A percentile compares a stretch with the other conserved stretches of the same genome.
These are phyloP conservation scores for Phyllotis vaccarum DNA, from an alignment of 2,797 vertebrate genomes.

Conservation along the genomic window DNA sequence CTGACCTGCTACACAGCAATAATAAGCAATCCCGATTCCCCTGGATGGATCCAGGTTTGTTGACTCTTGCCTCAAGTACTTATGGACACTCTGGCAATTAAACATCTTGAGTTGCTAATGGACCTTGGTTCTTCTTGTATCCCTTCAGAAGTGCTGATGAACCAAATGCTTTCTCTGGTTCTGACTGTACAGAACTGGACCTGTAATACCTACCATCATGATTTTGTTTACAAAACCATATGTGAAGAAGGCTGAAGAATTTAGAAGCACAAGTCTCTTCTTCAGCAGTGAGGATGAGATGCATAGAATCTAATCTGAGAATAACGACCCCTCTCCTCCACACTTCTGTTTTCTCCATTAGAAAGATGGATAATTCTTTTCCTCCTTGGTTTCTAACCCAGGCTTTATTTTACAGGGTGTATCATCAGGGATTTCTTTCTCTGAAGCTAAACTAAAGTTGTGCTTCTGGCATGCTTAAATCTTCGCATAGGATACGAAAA, in stretches of 20 bases:
- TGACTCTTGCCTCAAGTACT: neutral
- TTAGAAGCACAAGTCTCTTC: neutral
- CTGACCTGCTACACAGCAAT: neutral
- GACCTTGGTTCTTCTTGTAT: neutral
- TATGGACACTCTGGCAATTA: neutral
- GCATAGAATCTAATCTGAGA: neutral
- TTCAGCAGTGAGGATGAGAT: neutral
- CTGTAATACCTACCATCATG: neutral
- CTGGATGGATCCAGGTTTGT: neutral
- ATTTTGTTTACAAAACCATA: neutral
- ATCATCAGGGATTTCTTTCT: neutral
- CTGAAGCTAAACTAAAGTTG: slow-evolving; percentile 24
- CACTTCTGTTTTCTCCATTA: neutral
- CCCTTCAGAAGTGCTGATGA: neutral
- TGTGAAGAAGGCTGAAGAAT: neutral
- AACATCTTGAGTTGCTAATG: neutral
- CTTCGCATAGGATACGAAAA: slow-evolving; percentile 7
- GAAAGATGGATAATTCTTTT: neutral
- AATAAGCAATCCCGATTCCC: neutral
- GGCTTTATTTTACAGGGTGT: slow-evolving; percentile 26
- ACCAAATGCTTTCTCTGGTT: neutral
- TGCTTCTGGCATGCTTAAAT: slow-evolving; percentile 32
- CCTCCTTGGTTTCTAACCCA: neutral
- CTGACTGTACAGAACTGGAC: neutral
- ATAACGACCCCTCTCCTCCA: neutral